phyloP scores from a whole-genome alignment of 2,888 invertebrate species.

The Temnothorax unifasciatus region DNA sequence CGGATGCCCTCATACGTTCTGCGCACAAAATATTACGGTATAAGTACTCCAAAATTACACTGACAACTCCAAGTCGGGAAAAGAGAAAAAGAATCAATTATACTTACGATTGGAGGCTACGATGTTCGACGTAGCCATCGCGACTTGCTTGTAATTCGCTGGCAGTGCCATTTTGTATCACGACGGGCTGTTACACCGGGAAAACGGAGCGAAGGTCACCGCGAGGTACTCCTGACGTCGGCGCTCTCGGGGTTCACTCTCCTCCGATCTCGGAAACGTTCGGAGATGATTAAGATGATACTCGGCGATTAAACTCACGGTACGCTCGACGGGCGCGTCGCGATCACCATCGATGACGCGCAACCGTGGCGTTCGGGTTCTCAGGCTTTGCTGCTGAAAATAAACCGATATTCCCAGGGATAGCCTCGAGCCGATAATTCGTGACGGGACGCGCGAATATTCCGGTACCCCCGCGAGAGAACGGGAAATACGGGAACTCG shows the following conservation, averaged over 20 bases:
- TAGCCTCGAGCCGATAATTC: background rate
- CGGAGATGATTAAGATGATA: too few species aligned
- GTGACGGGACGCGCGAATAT: background rate
- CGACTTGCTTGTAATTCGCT: conserved; percentile 94
- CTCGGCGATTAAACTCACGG: background rate
- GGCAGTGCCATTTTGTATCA: conserved; percentile 91
- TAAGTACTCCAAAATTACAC: conserved; percentile 41
- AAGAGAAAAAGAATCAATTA: conserved; percentile 66
- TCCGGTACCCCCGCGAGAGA: background rate
- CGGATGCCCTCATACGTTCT: conserved; percentile 89
- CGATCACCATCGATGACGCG: background rate
- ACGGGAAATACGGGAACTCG: background rate
- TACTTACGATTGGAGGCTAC: conserved; percentile 92
- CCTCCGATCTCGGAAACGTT: background rate
- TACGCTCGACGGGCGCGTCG: background rate
- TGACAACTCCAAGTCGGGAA: conserved; percentile 20
- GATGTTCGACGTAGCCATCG: conserved; percentile 91
- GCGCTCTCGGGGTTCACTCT: too few species aligned
- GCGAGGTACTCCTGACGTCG: background rate
- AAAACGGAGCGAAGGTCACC: background rate
- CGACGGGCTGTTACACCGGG: background rate
- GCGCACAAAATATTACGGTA: conserved; percentile 35
- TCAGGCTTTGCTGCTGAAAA: background rate
- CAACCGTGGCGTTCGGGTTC: background rate
- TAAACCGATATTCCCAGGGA: too few species aligned